Evolutionary conservation across 2,113 vertebrate species (phyloP).

Genomic region (Anser cygnoides): DNA sequence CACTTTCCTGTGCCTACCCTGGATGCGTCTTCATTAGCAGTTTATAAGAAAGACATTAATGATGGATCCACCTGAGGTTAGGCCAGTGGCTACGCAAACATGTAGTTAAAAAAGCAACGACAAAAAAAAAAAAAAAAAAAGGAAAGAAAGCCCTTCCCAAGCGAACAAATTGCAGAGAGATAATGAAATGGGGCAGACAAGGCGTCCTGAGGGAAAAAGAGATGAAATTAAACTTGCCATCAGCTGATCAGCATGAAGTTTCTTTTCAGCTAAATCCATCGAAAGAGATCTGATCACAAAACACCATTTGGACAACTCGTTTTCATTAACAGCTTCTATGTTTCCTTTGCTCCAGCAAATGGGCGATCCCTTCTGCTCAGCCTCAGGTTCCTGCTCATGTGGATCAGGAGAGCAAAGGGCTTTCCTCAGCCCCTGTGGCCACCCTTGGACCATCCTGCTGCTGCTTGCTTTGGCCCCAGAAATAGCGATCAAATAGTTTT

Average conservation of each 20-base stretch:
- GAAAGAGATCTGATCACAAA: conserved; percentile 1
- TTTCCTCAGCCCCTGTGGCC: background rate
- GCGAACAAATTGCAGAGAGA: background rate
- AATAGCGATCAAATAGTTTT: background rate
- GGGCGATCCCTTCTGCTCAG: background rate
- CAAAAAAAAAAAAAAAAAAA: background rate
- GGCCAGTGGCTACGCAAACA: background rate
- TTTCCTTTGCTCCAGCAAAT: background rate
- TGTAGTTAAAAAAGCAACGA: background rate
- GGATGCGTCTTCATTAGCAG: accelerated
- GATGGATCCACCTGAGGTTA: background rate
- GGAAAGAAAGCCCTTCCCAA: background rate
- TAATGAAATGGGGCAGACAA: conserved; percentile 13
- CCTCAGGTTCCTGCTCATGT: accelerated
- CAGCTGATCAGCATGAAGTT: conserved; percentile 6
- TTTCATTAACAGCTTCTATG: background rate
- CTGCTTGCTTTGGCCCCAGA: background rate
- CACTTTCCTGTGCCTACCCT: accelerated
- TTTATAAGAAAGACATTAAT: background rate
- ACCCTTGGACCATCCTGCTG: background rate
- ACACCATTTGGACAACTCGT: background rate
- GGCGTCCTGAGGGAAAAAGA: background rate
- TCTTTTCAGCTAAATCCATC: conserved; percentile 18
- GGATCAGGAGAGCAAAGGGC: accelerated
- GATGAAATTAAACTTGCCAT: conserved; percentile 41